Evolutionary conservation across 2,888 invertebrate genomes (phyloP).

Genomic region (Catotricha subobsoleta): DNA sequence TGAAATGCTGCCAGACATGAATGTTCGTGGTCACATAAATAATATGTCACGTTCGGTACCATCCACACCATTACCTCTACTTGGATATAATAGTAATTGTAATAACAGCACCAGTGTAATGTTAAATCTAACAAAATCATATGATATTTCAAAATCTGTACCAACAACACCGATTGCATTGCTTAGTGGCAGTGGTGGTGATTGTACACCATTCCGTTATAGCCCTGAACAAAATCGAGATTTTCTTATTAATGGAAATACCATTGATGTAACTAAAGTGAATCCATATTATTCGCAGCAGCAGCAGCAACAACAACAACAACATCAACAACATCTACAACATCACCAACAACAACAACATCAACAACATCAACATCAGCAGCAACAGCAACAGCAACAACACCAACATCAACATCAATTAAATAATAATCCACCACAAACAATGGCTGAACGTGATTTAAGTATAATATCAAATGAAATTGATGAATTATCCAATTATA

Average conservation of each 20-base stretch:
- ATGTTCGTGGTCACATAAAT: conserved; percentile 2
- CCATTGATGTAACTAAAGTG: conserved; percentile 28
- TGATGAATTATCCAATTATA: conserved; percentile 13
- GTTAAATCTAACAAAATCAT: conserved; percentile 16
- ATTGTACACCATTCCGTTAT: conserved; percentile 38
- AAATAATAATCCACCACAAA: too few species aligned
- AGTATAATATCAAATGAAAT: conserved; percentile 9
- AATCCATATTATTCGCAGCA: conserved; percentile 9
- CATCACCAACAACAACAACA: not conserved
- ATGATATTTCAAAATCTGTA: conserved; percentile 53
- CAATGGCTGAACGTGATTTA: too few species aligned
- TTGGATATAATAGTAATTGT: conserved; percentile 8
- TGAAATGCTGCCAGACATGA: not conserved
- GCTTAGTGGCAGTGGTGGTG: conserved; percentile 19
- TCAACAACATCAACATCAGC: not conserved
- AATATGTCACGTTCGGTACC: conserved; percentile 49
- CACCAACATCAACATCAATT: conserved; percentile 1
- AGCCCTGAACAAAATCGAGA: conserved; percentile 33
- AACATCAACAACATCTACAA: conserved; percentile 1
- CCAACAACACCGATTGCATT: conserved; percentile 48
- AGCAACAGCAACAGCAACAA: conserved; percentile 4
- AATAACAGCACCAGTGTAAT: not conserved
- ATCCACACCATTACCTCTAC: conserved; percentile 42
- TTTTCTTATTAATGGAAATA: conserved; percentile 44
- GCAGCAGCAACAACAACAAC: not conserved